Percentiles rank a stretch among this genome's conserved stretches.
These are phyloP conservation scores for Hippopotamyrus pictus DNA, from an alignment of 2,797 vertebrate genomes.

Conservation along the genomic window DNA sequence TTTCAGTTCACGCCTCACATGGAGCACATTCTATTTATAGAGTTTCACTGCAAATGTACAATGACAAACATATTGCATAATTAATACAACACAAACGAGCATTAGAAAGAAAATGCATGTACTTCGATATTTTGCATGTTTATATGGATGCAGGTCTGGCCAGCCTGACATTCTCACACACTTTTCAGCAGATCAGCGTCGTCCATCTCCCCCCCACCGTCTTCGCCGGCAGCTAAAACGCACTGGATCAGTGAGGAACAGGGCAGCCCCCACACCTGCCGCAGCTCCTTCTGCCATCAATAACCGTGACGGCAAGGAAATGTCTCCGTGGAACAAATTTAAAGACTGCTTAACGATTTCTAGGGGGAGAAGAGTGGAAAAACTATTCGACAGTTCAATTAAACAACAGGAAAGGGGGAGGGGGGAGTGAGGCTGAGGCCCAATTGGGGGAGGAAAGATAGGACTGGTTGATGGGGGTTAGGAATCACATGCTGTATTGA, in stretches of 20 bases:
- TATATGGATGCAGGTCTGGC: not conserved
- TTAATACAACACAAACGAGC: not conserved
- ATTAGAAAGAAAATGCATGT: not conserved
- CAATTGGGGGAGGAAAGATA: not conserved
- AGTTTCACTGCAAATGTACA: not conserved
- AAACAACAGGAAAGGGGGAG: not conserved
- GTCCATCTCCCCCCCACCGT: not conserved
- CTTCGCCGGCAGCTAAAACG: not conserved
- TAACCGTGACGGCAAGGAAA: not conserved
- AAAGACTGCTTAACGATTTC: not conserved
- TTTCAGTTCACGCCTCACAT: not conserved
- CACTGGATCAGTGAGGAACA: not conserved
- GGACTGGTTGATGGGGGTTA: not conserved
- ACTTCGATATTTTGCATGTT: not conserved
- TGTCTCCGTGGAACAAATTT: not conserved
- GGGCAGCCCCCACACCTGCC: not conserved
- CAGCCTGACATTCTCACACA: not conserved
- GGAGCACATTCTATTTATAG: not conserved
- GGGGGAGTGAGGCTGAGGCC: not conserved
- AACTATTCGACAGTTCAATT: not conserved
- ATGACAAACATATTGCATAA: not conserved
- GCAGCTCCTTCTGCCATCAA: not conserved
- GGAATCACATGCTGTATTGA: not conserved
- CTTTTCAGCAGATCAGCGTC: not conserved
- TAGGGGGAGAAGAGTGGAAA: not conserved